A percentile compares a stretch with the other conserved stretches of the same genome.
phyloP scores from a whole-genome alignment of 2,888 invertebrate species.

The Strigamia transsilvanica region DNA sequence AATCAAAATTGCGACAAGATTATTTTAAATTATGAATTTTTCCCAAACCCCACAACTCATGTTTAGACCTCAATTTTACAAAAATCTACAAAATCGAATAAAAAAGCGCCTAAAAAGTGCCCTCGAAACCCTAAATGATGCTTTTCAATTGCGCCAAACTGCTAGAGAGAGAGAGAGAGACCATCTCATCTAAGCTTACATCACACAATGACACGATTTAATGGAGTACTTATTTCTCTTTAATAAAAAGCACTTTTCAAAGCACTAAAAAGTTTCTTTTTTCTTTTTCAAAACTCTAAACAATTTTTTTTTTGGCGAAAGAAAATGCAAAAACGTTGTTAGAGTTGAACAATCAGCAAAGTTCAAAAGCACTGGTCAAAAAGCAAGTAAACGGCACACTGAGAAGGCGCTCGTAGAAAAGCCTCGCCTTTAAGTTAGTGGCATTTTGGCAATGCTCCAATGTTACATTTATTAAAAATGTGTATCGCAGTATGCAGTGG shows the following conservation, averaged over 20 bases:
- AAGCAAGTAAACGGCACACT: background rate
- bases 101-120: no score
- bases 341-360: background rate
- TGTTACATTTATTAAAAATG: conserved; percentile 40
- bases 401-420: background rate
- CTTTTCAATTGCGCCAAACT: no score
- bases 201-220: conserved; percentile 2
- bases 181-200: background rate
- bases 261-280: background rate
- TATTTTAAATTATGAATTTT: background rate
- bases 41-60: background rate
- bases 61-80: background rate
- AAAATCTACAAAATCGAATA: background rate
- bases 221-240: background rate
- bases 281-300: background rate
- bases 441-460: conserved; percentile 15
- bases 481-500: conserved; percentile 42
- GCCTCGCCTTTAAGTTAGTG: conserved; percentile 6
- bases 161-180: no score
- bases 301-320: background rate
- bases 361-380: conserved; percentile 11
- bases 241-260: background rate
- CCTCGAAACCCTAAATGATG: no score
- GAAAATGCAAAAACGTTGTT: conserved; percentile 12
- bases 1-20: background rate